phyloP scores from a whole-genome alignment of 2,797 vertebrate species.

The Sciurus carolinensis region DNA sequence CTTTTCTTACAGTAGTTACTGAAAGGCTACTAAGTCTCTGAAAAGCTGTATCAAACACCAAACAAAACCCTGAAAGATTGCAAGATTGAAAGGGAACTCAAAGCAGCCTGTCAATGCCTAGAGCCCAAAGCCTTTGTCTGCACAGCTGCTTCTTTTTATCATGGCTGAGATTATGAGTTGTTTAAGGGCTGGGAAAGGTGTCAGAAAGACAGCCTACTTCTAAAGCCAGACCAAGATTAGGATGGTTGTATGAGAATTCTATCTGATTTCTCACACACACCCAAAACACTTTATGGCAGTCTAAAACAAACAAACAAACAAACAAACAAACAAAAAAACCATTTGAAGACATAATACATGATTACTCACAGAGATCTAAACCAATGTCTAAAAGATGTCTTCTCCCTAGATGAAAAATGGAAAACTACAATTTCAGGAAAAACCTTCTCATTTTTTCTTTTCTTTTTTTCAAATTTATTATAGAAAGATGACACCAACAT shows the following conservation, averaged over 20 bases:
- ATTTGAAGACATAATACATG: constrained; percentile 66
- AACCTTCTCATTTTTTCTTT: not conserved
- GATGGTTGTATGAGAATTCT: constrained; percentile 47
- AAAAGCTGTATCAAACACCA: constrained; percentile 64
- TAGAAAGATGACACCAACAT: not conserved
- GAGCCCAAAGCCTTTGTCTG: constrained; percentile 63
- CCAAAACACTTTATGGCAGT: not conserved
- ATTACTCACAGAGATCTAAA: constrained; percentile 69
- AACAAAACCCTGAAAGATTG: constrained; percentile 74
- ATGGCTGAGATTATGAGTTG: not conserved
- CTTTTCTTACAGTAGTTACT: constrained; percentile 53
- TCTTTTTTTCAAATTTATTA: constrained; percentile 31
- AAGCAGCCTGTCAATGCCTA: constrained; percentile 54
- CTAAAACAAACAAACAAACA: not conserved
- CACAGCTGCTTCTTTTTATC: constrained; percentile 65
- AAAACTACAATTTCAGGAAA: constrained; percentile 40
- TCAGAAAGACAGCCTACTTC: constrained; percentile 63
- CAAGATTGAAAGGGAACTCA: constrained; percentile 52
- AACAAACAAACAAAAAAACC: not conserved
- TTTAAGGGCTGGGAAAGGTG: constrained; percentile 49
- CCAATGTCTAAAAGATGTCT: constrained; percentile 61
- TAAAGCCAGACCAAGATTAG: constrained; percentile 24
- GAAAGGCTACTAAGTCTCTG: constrained; percentile 69
- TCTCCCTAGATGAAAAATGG: constrained; percentile 55
- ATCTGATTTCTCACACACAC: constrained; percentile 43